These are phyloP conservation scores for Yasuhikotakia modesta DNA, from an alignment of 2,797 vertebrate species.

Conservation along the genomic window DNA sequence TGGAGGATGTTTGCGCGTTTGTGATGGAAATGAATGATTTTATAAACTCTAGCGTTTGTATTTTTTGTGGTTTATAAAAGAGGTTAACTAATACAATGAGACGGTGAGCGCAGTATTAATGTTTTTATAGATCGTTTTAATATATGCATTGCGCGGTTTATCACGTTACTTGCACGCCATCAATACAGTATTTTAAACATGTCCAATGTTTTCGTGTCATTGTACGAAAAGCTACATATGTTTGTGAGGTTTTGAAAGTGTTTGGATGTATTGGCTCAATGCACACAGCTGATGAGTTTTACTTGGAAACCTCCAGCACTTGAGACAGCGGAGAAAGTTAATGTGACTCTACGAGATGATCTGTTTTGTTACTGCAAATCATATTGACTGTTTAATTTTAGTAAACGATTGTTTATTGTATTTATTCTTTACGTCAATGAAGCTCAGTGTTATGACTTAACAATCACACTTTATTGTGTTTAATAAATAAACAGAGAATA, in stretches of 20 bases:
- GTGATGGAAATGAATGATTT: not conserved
- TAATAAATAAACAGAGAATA: conserved; percentile 14
- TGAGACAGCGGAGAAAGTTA: too few relatives aligned
- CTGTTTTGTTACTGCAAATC: not conserved
- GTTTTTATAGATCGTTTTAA: not conserved
- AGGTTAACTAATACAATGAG: not conserved
- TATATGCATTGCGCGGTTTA: not conserved
- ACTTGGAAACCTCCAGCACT: conserved; percentile 7
- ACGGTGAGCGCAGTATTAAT: not conserved
- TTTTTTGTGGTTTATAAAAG: not conserved
- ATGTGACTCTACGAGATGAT: too few relatives aligned
- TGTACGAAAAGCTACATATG: not conserved
- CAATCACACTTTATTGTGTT: conserved; percentile 17
- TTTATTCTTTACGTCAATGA: not conserved
- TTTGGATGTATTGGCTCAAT: not conserved
- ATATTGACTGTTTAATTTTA: not conserved
- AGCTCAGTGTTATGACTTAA: not conserved
- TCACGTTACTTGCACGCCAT: not conserved
- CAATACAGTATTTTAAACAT: not conserved
- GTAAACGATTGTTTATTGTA: conserved; percentile 7
- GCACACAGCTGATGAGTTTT: not conserved
- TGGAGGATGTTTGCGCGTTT: not conserved
- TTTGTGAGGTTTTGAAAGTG: not conserved
- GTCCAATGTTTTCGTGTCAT: not conserved
- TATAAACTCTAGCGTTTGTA: not conserved